Conservation (phyloP, 2,888 invertebrate species). For the Syritta pipiens region DNA sequence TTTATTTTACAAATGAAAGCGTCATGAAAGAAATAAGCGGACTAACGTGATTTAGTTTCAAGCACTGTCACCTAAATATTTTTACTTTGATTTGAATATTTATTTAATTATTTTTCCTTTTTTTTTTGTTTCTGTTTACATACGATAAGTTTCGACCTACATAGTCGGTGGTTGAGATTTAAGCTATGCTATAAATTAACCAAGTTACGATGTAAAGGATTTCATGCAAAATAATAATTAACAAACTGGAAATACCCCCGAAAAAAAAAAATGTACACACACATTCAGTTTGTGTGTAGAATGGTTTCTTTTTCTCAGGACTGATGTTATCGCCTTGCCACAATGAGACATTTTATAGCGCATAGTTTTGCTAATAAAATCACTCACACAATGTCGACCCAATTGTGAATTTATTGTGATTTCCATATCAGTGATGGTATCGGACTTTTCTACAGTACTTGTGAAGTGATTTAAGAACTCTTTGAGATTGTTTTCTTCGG, state of each 20-base stretch:
- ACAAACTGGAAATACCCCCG: conserved; percentile 1
- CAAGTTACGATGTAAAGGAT: conserved; percentile 2
- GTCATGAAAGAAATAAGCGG: no score
- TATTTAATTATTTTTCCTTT: no score
- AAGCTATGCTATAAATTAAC: conserved; percentile 3
- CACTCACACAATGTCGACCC: neutral
- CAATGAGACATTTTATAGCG: neutral
- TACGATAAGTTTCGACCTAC: conserved; percentile 16
- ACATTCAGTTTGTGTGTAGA: no score
- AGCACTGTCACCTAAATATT: no score
- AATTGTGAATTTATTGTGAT: conserved; percentile 3
- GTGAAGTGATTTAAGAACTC: neutral
- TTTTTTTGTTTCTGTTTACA: neutral
- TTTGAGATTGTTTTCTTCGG: neutral
- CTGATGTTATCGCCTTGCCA: conserved; percentile 16
- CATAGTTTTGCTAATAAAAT: conserved; percentile 4
- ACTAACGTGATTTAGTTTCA: no score
- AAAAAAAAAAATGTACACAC: neutral
- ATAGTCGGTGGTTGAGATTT: conserved; percentile 16
- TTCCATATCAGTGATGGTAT: conserved; percentile 14
- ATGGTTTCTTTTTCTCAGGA: neutral
- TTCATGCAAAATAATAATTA: conserved; percentile 39
- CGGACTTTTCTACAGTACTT: neutral
- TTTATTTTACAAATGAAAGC: no score
- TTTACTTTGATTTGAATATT: conserved; percentile 11